Evolutionary conservation across 30 jellyfish, hydroid and myxozoan species (phyloP).

Genomic region (Hydractinia symbiolongicarpus): DNA sequence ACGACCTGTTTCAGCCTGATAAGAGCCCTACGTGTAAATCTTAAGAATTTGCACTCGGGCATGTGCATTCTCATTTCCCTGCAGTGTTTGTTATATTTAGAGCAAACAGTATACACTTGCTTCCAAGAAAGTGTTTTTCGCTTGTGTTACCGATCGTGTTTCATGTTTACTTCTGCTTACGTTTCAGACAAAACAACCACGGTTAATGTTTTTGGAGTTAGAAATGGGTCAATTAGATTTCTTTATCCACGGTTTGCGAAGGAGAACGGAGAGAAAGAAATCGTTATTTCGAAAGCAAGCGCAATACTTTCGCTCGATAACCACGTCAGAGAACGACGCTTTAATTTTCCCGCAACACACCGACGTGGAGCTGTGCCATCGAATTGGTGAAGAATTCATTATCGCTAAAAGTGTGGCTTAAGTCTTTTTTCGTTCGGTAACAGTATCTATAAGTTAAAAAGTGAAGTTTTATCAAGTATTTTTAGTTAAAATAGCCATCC

Average conservation of each 20-base stretch:
- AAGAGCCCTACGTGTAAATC: too few species aligned
- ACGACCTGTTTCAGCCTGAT: too few species aligned
- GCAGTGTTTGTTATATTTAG: too few species aligned
- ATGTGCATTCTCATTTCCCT: too few species aligned
- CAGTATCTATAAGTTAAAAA: too few species aligned
- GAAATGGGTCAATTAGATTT: slow-evolving; percentile 75
- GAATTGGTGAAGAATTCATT: slow-evolving; percentile 39
- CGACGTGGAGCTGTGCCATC: slow-evolving; percentile 51
- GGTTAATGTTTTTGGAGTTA: slow-evolving; percentile 55
- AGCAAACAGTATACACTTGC: too few species aligned
- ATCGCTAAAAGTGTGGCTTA: slow-evolving; percentile 9
- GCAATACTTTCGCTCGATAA: slow-evolving; percentile 55
- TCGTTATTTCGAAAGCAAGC: slow-evolving; percentile 57
- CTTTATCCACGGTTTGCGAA: slow-evolving; percentile 56
- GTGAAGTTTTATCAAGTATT: too few species aligned
- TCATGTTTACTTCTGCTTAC: background rate
- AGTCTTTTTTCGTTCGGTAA: background rate
- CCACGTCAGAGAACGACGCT: slow-evolving; percentile 62
- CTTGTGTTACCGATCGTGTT: too few species aligned
- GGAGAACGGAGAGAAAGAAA: slow-evolving; percentile 49
- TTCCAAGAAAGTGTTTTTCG: too few species aligned
- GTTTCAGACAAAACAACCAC: slow-evolving; percentile 12
- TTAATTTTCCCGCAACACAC: slow-evolving; percentile 49
- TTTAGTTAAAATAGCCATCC: too few species aligned
- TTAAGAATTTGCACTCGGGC: too few species aligned